Evolutionary conservation across 2,888 invertebrate genomes (phyloP), one percentile per base, ranked within the genome.

Genomic region (Sarcophaga caerulescens): DNA sequence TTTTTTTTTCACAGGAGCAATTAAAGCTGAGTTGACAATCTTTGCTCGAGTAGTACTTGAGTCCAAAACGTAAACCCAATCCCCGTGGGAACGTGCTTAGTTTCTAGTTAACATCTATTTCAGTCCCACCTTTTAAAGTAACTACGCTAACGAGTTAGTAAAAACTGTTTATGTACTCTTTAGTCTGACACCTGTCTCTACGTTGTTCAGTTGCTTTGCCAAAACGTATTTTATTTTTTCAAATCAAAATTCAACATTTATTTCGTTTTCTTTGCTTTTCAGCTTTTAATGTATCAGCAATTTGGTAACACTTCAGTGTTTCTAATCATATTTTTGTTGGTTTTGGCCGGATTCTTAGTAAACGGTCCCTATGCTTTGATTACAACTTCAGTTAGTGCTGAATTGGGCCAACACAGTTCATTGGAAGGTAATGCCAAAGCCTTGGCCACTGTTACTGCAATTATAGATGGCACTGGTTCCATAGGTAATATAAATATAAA

Each of bases 311-410:
- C 94, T 0, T 95, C 95, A 70, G 91, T 96, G 85, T 90, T 92
- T 6, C 88, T 95, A 0, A 97, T 96, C 92, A 94, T 96, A 88
- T 87, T 94, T 23, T 93, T 98, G 87, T 94, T 99, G 85, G 91
- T 97, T 76, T 82, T 96, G 4, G 96, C 96, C 52, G 99, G 99
- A 5, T 93, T 96, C 87, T 93, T 99, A 69, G 99, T 99, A 0
- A 99, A 99, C 93, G 99, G 98, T 0, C 99, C 99, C 0, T 99
- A 99, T 92, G 97, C 98, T 6, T 94, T 99, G 76, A 99, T 99
- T 91, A 99, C 99, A 4, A 99, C 99, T 0, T 98, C 98, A 0
- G 99, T 99, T 59, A 97, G 98, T 78, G 98, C 99, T 0, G 99
- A 99, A 92, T 94, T 99, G 8, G 95, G 99, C 19, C 97, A 97